Conservation (phyloP, 2,797 vertebrate species). For the Sebastes taczanowskii region DNA sequence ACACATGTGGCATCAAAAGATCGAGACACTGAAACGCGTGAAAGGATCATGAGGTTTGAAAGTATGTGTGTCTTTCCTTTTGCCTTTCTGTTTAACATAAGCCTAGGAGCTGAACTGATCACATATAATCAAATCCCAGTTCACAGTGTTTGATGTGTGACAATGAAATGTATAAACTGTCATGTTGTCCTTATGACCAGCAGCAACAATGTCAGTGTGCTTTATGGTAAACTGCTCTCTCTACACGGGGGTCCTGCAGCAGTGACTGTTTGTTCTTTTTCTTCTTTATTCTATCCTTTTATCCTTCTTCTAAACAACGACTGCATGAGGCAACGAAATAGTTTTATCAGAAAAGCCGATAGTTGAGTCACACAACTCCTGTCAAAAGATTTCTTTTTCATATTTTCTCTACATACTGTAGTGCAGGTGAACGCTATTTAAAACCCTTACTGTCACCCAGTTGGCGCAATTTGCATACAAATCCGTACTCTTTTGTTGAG, state of each 20-base stretch:
- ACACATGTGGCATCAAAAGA: constrained; percentile 12
- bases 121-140: constrained; percentile 15
- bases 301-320: neutral
- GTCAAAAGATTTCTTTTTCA: no score
- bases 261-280: neutral
- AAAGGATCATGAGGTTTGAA: neutral
- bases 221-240: constrained; percentile 6
- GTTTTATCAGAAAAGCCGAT: neutral
- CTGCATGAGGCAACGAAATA: neutral
- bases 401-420: no score
- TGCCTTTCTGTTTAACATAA: constrained; percentile 15
- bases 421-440: no score
- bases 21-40: neutral
- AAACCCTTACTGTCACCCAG: neutral
- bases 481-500: no score
- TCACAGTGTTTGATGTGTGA: constrained; percentile 19
- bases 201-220: neutral
- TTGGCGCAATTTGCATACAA: neutral
- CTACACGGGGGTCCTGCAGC: neutral
- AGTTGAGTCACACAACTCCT: neutral
- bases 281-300: neutral
- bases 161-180: constrained; percentile 10
- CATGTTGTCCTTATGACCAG: neutral
- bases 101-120: constrained; percentile 8
- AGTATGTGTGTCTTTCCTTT: neutral